Evolutionary conservation across 2,113 vertebrate genomes (phyloP).

Genomic region (Glaucomys volans): DNA sequence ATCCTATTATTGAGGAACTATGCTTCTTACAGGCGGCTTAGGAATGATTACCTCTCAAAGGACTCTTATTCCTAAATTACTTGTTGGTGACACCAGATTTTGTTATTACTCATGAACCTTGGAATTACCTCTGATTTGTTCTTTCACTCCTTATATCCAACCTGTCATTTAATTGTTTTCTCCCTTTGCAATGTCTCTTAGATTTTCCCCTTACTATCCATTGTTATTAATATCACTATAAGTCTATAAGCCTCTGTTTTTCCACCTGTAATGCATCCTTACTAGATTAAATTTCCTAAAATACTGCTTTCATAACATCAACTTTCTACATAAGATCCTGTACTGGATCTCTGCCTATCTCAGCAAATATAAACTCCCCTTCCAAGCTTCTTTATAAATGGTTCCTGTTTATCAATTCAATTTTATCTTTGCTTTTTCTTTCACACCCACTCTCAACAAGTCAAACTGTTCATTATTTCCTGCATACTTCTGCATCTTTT

Average conservation of each 20-base stretch:
- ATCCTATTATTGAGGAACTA: neutral
- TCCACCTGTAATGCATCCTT: neutral
- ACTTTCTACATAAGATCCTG: neutral
- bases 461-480: slow-evolving; percentile 54
- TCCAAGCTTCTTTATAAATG: neutral
- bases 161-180: neutral
- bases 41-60: slow-evolving; percentile 14
- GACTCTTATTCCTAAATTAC: neutral
- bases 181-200: neutral
- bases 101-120: slow-evolving; percentile 16
- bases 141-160: neutral
- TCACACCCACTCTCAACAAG: slow-evolving; percentile 6
- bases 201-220: neutral
- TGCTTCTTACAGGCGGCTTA: slow-evolving; percentile 32
- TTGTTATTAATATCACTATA: neutral
- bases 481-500: slow-evolving; percentile 44
- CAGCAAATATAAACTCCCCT: slow-evolving; percentile 53
- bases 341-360: neutral
- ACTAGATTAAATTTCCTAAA: slow-evolving; percentile 34
- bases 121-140: slow-evolving; percentile 41
- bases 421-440: slow-evolving; percentile 57
- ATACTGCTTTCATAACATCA: neutral
- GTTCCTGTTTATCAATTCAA: slow-evolving; percentile 44
- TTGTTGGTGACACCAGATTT: neutral
- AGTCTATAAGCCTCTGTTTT: neutral